Percentiles rank a stretch among this genome's conserved stretches.
These are phyloP conservation scores for Cetoscarus ocellatus DNA, from an alignment of 2,797 vertebrate species.

Conservation along the genomic window DNA sequence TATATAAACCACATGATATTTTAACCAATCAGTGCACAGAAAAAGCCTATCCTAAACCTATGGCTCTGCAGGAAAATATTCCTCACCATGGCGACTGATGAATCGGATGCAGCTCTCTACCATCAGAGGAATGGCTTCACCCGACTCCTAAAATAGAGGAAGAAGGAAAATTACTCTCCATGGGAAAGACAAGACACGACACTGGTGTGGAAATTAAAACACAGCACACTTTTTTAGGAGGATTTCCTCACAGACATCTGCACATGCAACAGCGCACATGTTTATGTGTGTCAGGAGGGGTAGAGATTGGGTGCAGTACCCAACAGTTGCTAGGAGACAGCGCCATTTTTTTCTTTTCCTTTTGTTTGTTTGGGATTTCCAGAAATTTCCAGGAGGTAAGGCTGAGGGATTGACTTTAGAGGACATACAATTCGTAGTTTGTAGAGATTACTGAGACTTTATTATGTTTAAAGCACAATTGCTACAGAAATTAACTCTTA, in stretches of 20 bases:
- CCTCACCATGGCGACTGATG: slow-evolving; percentile 96
- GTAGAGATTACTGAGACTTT: background rate
- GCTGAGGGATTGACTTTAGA: background rate
- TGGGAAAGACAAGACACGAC: slow-evolving; percentile 12
- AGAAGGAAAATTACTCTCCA: slow-evolving; percentile 22
- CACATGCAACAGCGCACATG: slow-evolving; percentile 53
- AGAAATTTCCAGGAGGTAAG: slow-evolving; percentile 51
- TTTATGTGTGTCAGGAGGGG: slow-evolving; percentile 23
- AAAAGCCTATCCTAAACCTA: slow-evolving; percentile 48
- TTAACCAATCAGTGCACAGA: slow-evolving; percentile 46
- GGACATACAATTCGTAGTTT: background rate
- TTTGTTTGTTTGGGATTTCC: slow-evolving; percentile 80
- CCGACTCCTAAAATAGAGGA: slow-evolving; percentile 86
- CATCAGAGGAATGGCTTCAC: slow-evolving; percentile 94
- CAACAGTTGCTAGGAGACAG: slow-evolving; percentile 87
- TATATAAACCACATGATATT: slow-evolving; percentile 9
- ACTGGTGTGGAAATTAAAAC: background rate
- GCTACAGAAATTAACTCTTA: background rate
- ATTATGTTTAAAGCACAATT: background rate
- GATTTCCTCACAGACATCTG: slow-evolving; percentile 39
- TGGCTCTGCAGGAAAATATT: slow-evolving; percentile 39
- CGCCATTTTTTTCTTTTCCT: slow-evolving; percentile 66
- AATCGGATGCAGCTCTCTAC: slow-evolving; percentile 99
- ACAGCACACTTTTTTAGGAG: slow-evolving; percentile 20
- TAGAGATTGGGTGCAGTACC: slow-evolving; percentile 55